These are phyloP conservation scores for Eupeodes latifasciatus DNA, from an alignment of 2,888 invertebrate genomes.

Conservation along the genomic window DNA sequence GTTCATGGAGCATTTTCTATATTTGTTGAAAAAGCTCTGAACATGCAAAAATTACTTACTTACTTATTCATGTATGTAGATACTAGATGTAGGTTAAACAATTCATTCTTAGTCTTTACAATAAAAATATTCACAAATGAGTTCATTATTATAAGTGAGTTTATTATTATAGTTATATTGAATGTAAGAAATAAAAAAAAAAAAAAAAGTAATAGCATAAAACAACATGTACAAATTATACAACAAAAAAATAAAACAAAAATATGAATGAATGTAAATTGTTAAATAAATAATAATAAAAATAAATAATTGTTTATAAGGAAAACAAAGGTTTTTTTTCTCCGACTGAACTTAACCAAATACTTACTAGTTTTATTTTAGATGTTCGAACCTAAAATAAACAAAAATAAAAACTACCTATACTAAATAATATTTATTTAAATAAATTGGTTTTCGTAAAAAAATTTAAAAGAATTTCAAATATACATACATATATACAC, in stretches of 20 bases:
- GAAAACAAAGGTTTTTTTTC: conserved; percentile 63
- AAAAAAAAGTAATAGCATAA: conserved; percentile 24
- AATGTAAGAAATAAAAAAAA: conserved; percentile 40
- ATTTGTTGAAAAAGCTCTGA: conserved; percentile 43
- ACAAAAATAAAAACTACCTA: conserved; percentile 2
- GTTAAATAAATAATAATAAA: conserved; percentile 50
- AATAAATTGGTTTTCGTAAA: conserved; percentile 41
- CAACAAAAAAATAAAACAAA: conserved; percentile 33
- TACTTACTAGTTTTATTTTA: conserved; percentile 72
- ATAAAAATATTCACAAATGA: conserved; percentile 26
- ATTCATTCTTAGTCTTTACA: conserved; percentile 41
- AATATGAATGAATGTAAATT: conserved; percentile 58
- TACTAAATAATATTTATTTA: conserved; percentile 4
- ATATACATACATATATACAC: not conserved
- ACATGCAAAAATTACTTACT: conserved; percentile 33
- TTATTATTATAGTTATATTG: conserved; percentile 37
- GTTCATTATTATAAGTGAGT: conserved; percentile 32
- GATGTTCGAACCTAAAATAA: conserved; percentile 20
- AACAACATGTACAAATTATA: conserved; percentile 73
- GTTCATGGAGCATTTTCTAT: conserved; percentile 40
- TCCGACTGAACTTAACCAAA: conserved; percentile 75
- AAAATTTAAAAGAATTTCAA: not conserved
- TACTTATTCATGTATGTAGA: conserved; percentile 64
- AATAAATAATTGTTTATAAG: conserved; percentile 58
- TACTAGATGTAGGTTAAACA: conserved; percentile 58